Evolutionary conservation across 1,140 invertebrate species (phyloP), one percentile per base, ranked within the genome.

Genomic region (Tetranychus cinnabarinus): DNA sequence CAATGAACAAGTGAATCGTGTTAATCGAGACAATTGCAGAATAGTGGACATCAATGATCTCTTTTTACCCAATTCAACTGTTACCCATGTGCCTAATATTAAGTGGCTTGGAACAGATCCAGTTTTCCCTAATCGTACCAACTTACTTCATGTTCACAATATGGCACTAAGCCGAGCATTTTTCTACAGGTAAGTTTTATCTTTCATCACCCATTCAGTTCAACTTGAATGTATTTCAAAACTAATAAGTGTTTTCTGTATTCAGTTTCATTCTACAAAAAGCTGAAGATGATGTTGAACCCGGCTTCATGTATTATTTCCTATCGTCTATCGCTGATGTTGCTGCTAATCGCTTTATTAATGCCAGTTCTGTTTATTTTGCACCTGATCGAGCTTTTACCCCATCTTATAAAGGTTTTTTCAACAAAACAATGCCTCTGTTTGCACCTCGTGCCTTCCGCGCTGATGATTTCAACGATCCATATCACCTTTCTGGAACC

Each of bases 301-400:
- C 92, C 1, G 91, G 92, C 59, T 88, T 97, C 81, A 90, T 96
- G 87, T 97, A 97, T 70, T 93, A 95, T 68, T 93, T 95, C 69
- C 74, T 97, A 31, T 93, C 90, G 1, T 84, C 88, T 0, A 85
- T 93, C 0, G 89, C 92, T 0, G 92, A 97, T 73, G 88, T 97
- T 1, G 86, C 90, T 0, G 80, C 89, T 0, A 95, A 92, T 76
- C 82, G 83, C 0, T 82, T 84, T 64, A 83, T 97, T 60, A 97
- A 97, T 74, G 85, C 87, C 56, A 90, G 86, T 70, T 83, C 88
- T 0, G 81, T 97, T 61, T 95, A 95, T 72, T 97, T 95, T 70
- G 82, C 90, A 31, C 88, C 89, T 2, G 91, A 97, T 70, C 84
- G 82, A 73, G 89, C 87, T 0, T 97, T 93, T 69, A 85, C 90